Evolutionary conservation across 1,140 invertebrate species (phyloP).

Genomic region (Proctacanthus coquilletti): DNA sequence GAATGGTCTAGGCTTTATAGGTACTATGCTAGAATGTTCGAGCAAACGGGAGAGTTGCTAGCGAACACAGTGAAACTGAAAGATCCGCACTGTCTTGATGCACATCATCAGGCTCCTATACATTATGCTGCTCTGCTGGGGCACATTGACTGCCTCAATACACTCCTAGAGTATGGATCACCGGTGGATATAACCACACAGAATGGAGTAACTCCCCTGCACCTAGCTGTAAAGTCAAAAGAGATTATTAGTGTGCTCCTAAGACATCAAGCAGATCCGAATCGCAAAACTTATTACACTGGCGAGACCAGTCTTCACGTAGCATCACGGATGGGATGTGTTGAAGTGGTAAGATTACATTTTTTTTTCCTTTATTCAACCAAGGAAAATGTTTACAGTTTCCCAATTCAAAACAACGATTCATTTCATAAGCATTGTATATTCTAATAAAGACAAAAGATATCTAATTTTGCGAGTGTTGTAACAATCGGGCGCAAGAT

Average conservation of each 20-base stretch:
- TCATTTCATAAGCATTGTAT: no score
- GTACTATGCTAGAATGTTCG: constrained; percentile 39
- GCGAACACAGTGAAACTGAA: constrained; percentile 14
- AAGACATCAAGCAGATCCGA: constrained; percentile 21
- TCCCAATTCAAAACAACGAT: no score
- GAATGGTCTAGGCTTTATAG: constrained; percentile 29
- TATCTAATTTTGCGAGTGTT: no score
- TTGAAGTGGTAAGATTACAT: constrained; percentile 30
- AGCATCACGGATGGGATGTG: constrained; percentile 23
- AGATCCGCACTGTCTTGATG: constrained; percentile 36
- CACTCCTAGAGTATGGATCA: constrained; percentile 76
- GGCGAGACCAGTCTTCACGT: constrained; percentile 22
- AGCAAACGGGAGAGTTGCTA: constrained; percentile 33
- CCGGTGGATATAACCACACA: constrained; percentile 64
- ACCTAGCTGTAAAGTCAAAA: constrained; percentile 62
- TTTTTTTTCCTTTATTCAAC: neutral
- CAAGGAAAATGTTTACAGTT: no score
- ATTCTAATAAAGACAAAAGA: no score
- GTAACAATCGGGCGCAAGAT: no score
- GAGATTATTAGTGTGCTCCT: constrained; percentile 17
- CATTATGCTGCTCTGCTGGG: constrained; percentile 43
- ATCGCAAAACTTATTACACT: constrained; percentile 20
- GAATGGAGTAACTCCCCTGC: constrained; percentile 82
- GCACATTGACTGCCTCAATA: constrained; percentile 33
- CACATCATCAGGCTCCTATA: constrained; percentile 35